phyloP scores from a whole-genome alignment of 2,888 invertebrate genomes.

The Diloba caeruleocephala region DNA sequence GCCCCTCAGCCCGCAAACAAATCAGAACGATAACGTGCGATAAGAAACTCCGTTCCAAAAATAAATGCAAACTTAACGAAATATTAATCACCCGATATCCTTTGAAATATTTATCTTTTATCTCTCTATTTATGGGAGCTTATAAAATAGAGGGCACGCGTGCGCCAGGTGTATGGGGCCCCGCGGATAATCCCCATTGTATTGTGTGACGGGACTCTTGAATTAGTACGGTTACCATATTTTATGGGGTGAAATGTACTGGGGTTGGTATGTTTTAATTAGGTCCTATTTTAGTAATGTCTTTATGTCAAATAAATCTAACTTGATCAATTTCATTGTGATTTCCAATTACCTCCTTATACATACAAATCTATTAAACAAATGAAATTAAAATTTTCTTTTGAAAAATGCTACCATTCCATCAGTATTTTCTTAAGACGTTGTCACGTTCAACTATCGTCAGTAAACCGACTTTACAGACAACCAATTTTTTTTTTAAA shows the following conservation, averaged over 20 bases:
- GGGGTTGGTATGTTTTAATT: constrained; percentile 30
- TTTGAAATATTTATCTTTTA: constrained; percentile 6
- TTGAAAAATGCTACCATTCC: too few relatives aligned
- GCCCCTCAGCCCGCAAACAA: too few relatives aligned
- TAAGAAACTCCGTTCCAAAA: too few relatives aligned
- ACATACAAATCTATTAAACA: too few relatives aligned
- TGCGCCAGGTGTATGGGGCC: constrained; percentile 65
- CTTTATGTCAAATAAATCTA: neutral
- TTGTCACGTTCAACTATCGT: too few relatives aligned
- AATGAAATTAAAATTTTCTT: too few relatives aligned
- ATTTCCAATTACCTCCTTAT: too few relatives aligned
- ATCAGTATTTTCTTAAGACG: too few relatives aligned
- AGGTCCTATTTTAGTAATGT: neutral
- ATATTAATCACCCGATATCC: constrained; percentile 1
- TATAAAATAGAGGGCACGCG: constrained; percentile 62
- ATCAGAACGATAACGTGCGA: too few relatives aligned
- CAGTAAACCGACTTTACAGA: too few relatives aligned
- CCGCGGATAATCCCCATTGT: constrained; percentile 47
- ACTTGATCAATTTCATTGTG: too few relatives aligned
- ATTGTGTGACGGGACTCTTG: constrained; percentile 30
- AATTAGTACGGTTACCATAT: constrained; percentile 42
- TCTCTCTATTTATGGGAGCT: constrained; percentile 29
- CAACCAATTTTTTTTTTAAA: too few relatives aligned
- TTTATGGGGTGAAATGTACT: constrained; percentile 44
- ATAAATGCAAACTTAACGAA: constrained; percentile 7